Evolutionary conservation across 2,797 vertebrate genomes (phyloP).

Genomic region (Manis javanica): DNA sequence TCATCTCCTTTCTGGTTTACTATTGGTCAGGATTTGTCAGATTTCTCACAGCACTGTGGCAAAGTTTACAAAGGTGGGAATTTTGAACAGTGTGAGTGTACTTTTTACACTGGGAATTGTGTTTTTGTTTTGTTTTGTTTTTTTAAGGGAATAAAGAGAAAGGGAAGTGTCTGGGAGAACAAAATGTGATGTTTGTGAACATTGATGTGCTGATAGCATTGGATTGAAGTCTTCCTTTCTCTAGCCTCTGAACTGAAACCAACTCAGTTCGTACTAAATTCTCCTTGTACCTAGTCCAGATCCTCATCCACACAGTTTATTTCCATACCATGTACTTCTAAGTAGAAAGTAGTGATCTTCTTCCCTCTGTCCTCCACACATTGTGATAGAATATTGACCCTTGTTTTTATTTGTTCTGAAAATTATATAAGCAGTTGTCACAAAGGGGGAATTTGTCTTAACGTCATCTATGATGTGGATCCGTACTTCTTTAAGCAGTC

Average conservation of each 20-base stretch:
- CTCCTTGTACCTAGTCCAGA: background rate
- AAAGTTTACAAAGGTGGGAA: background rate
- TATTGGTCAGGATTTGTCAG: background rate
- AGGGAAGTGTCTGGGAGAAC: background rate
- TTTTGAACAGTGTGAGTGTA: background rate
- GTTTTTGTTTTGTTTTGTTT: background rate
- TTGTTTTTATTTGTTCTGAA: constrained; percentile 65
- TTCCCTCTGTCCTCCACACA: background rate
- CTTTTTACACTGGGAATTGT: background rate
- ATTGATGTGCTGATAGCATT: background rate
- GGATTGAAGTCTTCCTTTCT: background rate
- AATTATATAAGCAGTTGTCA: constrained; percentile 54
- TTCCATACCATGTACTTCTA: background rate
- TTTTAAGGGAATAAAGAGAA: background rate
- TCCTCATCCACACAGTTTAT: background rate
- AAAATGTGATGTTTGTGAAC: background rate
- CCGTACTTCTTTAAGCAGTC: background rate
- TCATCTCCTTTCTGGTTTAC: background rate
- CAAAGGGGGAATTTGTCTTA: constrained; percentile 59
- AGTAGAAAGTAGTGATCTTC: background rate
- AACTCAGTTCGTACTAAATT: background rate
- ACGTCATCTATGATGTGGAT: constrained; percentile 43
- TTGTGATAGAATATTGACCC: background rate
- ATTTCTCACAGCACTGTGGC: background rate
- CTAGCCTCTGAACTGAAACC: constrained; percentile 21